phyloP scores from a whole-genome alignment of 2,888 invertebrate species.

The Suillia variegata region DNA sequence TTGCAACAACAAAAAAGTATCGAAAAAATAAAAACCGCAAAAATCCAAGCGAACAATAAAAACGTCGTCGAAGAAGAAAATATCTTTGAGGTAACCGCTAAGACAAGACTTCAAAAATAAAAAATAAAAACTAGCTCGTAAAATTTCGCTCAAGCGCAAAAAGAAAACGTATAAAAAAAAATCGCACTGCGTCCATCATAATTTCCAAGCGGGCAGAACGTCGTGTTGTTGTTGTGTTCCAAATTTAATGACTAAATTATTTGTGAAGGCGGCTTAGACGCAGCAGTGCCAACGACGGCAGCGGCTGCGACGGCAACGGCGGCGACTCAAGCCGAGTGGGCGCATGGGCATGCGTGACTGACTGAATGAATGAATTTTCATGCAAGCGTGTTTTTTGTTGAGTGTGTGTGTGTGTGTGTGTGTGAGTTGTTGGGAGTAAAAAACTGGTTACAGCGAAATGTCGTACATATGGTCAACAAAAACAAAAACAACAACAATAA shows the following conservation, averaged over 20 bases:
- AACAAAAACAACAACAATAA: not conserved
- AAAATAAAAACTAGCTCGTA: too few relatives aligned
- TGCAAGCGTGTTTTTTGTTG: too few relatives aligned
- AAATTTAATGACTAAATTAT: constrained; percentile 44
- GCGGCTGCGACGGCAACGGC: not conserved
- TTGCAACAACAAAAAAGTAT: too few relatives aligned
- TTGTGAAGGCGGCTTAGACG: constrained; percentile 42
- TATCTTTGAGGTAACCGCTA: too few relatives aligned
- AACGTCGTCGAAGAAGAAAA: too few relatives aligned
- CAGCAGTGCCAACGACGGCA: not conserved
- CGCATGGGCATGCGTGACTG: constrained; percentile 4
- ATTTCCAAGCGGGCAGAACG: too few relatives aligned
- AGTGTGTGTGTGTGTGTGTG: too few relatives aligned
- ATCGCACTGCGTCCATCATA: not conserved
- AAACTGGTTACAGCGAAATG: not conserved
- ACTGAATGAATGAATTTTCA: not conserved
- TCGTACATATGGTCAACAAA: not conserved
- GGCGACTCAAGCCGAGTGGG: not conserved
- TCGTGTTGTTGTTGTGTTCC: too few relatives aligned
- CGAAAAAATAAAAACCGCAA: too few relatives aligned
- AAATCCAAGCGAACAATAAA: too few relatives aligned
- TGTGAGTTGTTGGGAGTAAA: not conserved
- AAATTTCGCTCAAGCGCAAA: constrained; percentile 1
- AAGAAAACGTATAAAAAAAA: constrained; percentile 12
- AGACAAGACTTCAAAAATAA: too few relatives aligned